Evolutionary conservation across 1,140 invertebrate genomes (phyloP), one percentile per base, ranked within the genome.

Genomic region (Drosophila kepulauana): DNA sequence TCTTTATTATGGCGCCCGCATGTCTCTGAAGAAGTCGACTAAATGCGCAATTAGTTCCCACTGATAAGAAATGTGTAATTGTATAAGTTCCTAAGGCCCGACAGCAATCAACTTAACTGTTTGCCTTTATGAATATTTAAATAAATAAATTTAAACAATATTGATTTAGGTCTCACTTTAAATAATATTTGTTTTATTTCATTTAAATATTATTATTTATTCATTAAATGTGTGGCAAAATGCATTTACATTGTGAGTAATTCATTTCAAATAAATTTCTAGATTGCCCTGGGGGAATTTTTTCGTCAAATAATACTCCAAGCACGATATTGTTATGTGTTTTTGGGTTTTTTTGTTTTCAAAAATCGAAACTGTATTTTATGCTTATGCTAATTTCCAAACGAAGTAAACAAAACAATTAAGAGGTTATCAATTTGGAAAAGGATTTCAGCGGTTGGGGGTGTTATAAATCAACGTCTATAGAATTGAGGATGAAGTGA

Each of bases 381-480:
- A 71, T 72, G 63, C 35, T 41, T 8, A 43, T 72, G 54, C 25
- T 66, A 72, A 72, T 72, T 72, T 43, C 5, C 46, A 46, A 38
- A 1, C 2, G 41, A 49, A 48, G 46, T 25, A 38, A 56, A 30
- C 41, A 28, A 49, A 64, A 20, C 35, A 57, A 48, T 56, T 38
- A 64, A 54, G 15, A 16, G 15, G 35, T 57, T 15, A 56, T 35
- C 7, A 20, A 41, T 20, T 57, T 10, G 20, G 3, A 41, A 35
- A 59, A 62, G 33, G 41, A 57, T 35, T 38, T 63, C 4, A 16
- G 15, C 33, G 1, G 35, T 5, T 13, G 11, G 3, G 11, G 8
- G 8, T 25, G 38, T 16, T 38, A 66, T 66, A 76, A 62, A 66
- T 57, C 49, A 66, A 5, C 15, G 1, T 5, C 15, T 3, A 20